Evolutionary conservation across 1,140 invertebrate species (phyloP).

Genomic region (Euwallacea fornicatus): DNA sequence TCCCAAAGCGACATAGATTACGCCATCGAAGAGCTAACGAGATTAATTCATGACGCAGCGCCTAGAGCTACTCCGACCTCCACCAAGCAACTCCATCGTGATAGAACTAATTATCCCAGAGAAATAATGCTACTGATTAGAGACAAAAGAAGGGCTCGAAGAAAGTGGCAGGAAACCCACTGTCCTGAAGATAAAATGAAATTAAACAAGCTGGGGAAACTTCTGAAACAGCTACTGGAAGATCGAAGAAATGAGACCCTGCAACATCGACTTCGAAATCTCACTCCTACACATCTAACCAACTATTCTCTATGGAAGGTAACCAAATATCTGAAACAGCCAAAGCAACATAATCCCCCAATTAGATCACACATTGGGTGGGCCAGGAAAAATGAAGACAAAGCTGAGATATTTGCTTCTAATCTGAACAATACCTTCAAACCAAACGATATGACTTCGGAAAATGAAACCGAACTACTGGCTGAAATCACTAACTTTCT

Average conservation of each 20-base stretch:
- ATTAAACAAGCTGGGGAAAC: neutral
- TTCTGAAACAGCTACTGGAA: neutral
- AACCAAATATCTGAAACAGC: constrained; percentile 39
- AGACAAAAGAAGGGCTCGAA: constrained; percentile 3
- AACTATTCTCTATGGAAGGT: constrained; percentile 43
- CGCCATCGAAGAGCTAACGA: neutral
- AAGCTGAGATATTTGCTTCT: neutral
- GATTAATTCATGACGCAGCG: neutral
- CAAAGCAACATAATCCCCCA: constrained; percentile 33
- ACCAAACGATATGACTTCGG: neutral
- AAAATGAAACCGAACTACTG: no score
- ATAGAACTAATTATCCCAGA: no score
- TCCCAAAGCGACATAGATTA: neutral
- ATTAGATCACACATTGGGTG: constrained; percentile 39
- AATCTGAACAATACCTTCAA: neutral
- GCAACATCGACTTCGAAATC: neutral
- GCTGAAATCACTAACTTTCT: constrained; percentile 1
- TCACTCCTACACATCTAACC: constrained; percentile 5
- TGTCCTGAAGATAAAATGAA: neutral
- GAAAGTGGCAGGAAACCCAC: neutral
- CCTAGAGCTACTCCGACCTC: neutral
- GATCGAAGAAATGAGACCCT: neutral
- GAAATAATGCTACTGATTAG: neutral
- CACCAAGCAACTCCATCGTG: neutral
- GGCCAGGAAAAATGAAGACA: constrained; percentile 34